Evolutionary conservation across 2,113 vertebrate species (phyloP).

Genomic region (Cyanoderma ruficeps): DNA sequence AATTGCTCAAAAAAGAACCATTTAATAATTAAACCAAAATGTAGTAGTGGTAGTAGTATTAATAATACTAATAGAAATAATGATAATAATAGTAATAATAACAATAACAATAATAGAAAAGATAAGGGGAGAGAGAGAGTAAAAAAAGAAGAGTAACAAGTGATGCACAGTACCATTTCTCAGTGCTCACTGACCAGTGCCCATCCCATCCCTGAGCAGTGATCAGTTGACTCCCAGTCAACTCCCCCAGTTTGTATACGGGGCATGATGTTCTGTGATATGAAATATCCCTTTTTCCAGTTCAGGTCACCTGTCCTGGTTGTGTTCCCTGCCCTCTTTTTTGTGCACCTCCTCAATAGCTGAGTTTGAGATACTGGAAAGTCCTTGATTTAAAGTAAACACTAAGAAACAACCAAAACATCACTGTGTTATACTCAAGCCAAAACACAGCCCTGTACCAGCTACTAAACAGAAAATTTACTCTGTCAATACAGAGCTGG

Average conservation of each 20-base stretch:
- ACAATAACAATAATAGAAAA: no score
- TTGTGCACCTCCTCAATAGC: not conserved
- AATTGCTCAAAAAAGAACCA: not conserved
- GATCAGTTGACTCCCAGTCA: not conserved
- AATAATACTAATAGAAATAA: rapidly evolving
- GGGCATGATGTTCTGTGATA: no score
- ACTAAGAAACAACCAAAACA: not conserved
- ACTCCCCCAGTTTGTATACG: not conserved
- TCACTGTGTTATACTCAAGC: not conserved
- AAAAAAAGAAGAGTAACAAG: not conserved
- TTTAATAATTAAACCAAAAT: not conserved
- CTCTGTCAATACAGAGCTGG: not conserved
- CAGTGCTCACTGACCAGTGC: not conserved
- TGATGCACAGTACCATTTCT: not conserved
- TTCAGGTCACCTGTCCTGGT: not conserved
- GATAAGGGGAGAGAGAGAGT: not conserved
- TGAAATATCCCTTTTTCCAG: not conserved
- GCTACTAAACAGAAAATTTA: not conserved
- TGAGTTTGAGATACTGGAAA: not conserved
- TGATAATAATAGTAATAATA: not conserved
- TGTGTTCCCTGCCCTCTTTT: not conserved
- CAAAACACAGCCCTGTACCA: not conserved
- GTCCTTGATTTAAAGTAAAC: not conserved
- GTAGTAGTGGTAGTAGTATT: not conserved
- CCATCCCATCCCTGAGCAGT: no score